A percentile compares a stretch with the other conserved stretches of the same genome.
Conservation (phyloP, 1,140 invertebrate species). For the Amyelois transitella region DNA sequence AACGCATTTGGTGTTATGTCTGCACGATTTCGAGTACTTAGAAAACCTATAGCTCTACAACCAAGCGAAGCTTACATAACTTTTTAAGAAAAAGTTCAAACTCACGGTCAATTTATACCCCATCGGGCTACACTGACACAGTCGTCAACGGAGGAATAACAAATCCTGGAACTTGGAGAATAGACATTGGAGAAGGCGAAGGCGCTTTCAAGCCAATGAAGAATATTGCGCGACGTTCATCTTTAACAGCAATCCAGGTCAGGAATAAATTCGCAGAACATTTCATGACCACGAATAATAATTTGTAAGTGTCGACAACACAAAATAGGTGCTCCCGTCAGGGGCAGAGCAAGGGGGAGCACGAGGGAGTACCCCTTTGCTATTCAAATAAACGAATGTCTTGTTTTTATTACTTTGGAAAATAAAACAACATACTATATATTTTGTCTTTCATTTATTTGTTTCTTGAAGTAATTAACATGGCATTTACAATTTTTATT, state of each 20-base stretch:
- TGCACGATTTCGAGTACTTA: slow-evolving; percentile 33
- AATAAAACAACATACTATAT: too few relatives aligned
- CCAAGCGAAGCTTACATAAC: slow-evolving; percentile 11
- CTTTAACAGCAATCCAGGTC: neutral
- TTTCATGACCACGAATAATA: neutral
- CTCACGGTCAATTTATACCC: slow-evolving; percentile 15
- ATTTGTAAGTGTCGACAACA: neutral
- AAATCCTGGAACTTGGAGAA: neutral
- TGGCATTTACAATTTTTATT: too few relatives aligned
- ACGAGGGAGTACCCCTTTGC: too few relatives aligned
- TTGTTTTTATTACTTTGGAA: too few relatives aligned
- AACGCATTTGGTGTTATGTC: slow-evolving; percentile 71
- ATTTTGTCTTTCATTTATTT: too few relatives aligned
- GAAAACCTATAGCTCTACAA: neutral
- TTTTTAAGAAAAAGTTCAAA: slow-evolving; percentile 15
- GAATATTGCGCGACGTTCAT: neutral
- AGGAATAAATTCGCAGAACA: neutral
- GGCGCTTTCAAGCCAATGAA: neutral
- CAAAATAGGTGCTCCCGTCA: neutral
- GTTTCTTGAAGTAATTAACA: too few relatives aligned
- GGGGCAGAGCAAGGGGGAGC: too few relatives aligned
- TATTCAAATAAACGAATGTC: too few relatives aligned
- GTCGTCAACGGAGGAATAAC: slow-evolving; percentile 5
- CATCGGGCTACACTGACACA: slow-evolving; percentile 4
- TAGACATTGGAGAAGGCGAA: neutral